Conservation (phyloP, 2,797 vertebrate species). For the Propithecus perrieri region DNA sequence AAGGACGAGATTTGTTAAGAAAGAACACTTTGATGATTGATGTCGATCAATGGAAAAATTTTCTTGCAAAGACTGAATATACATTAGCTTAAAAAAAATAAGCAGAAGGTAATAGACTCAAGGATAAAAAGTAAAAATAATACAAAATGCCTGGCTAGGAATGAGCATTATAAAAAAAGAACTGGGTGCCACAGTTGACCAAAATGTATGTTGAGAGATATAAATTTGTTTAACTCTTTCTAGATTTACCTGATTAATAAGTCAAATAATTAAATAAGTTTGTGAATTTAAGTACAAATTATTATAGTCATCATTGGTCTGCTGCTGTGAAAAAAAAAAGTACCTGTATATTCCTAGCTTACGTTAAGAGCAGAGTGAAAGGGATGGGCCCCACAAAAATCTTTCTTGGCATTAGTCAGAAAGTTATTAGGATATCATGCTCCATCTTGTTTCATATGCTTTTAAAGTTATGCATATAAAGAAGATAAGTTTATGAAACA, state of each 20-base stretch:
- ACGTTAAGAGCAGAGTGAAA: constrained; percentile 6
- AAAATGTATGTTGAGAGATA: background rate
- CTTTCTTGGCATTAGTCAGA: background rate
- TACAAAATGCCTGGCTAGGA: background rate
- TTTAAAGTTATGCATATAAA: constrained; percentile 38
- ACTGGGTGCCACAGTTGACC: background rate
- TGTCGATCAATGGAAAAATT: background rate
- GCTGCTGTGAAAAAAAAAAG: background rate
- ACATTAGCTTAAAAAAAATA: background rate
- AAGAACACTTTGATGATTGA: background rate
- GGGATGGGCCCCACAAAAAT: background rate
- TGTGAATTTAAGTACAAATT: background rate
- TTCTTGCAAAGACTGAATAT: background rate
- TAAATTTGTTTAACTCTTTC: background rate
- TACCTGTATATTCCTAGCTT: background rate
- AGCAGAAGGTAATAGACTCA: background rate
- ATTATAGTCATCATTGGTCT: background rate
- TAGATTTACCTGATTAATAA: constrained; percentile 14
- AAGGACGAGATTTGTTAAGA: constrained; percentile 2
- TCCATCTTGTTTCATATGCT: constrained; percentile 15
- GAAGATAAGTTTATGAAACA: constrained; percentile 9
- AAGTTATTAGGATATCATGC: background rate
- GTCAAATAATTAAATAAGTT: constrained; percentile 20
- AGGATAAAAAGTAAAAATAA: background rate
- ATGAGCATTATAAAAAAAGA: constrained; percentile 6